These are phyloP conservation scores for Lophotis ruficrista DNA, from an alignment of 2,113 vertebrate species.

Conservation along the genomic window DNA sequence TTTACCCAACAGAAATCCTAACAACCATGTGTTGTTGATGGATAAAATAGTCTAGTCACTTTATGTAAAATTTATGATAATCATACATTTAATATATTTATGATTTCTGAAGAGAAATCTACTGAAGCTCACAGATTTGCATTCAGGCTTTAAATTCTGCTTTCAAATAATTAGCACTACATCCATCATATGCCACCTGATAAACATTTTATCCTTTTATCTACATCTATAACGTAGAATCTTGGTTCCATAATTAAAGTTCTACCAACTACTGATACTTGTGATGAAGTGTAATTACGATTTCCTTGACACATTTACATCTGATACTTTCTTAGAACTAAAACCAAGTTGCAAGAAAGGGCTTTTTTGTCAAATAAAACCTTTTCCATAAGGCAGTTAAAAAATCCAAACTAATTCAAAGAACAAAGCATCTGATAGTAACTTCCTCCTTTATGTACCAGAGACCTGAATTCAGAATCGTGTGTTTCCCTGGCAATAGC, in stretches of 20 bases:
- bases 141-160: background rate
- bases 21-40: background rate
- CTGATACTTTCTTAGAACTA: background rate
- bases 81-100: background rate
- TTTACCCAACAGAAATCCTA: background rate
- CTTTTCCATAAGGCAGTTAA: background rate
- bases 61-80: background rate
- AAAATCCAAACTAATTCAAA: background rate
- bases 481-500: background rate
- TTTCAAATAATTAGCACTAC: background rate
- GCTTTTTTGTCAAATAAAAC: background rate
- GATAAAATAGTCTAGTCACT: background rate
- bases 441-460: background rate
- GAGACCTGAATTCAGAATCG: background rate
- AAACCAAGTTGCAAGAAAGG: background rate
- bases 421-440: background rate
- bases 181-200: background rate
- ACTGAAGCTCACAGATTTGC: background rate
- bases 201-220: background rate
- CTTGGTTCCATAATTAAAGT: background rate
- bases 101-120: background rate
- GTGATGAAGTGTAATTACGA: background rate
- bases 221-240: background rate
- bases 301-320: background rate
- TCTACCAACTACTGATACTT: background rate